Evolutionary conservation across 1,140 invertebrate genomes (phyloP), one percentile per base, ranked within the genome.

Genomic region (Lordiphosa clarofinis): DNA sequence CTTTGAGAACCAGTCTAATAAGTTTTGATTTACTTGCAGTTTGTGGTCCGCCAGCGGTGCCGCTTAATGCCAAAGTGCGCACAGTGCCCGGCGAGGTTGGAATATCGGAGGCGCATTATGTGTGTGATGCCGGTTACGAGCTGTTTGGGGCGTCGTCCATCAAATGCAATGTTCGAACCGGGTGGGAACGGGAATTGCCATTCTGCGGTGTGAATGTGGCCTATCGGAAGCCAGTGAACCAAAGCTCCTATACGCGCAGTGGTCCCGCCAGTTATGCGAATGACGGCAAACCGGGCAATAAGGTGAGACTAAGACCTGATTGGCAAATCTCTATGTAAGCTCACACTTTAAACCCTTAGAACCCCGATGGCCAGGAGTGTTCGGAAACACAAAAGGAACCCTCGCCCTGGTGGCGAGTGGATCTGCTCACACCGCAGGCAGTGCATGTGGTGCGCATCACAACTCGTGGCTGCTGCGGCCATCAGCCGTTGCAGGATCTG

Each of bases 121-220:
- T 92, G 49, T 97, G 96, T 82, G 96, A 97, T 88, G 92, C 94
- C 28, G 96, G 96, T 39, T 97, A 96, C 89, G 92, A 93, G 86
- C 90, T 93, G 0, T 93, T 93, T 72, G 93, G 93, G 1, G 89
- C 92, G 2, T 90, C 91, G 15, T 91, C 91, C 48, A 88, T 93
- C 47, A 92, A 92, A 24, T 96, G 95, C 88, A 92, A 92, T 40
- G 78, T 91, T 21, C 90, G 90, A 52, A 94, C 93, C 37, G 92
- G 92, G 74, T 97, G 96, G 96, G 92, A 93, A 8, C 93, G 93
- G 10, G 94, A 95, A 11, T 87, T 94, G 19, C 95, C 96, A 33
- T 95, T 96, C 89, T 97, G 96, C 87, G 95, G 95, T 94, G 95
- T 94, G 8, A 97, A 97, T 86, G 94, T 97, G 1, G 96, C 95